Base-by-base conservation (phyloP, 2,113 vertebrate genomes). In the Myodes glareolus region DNA sequence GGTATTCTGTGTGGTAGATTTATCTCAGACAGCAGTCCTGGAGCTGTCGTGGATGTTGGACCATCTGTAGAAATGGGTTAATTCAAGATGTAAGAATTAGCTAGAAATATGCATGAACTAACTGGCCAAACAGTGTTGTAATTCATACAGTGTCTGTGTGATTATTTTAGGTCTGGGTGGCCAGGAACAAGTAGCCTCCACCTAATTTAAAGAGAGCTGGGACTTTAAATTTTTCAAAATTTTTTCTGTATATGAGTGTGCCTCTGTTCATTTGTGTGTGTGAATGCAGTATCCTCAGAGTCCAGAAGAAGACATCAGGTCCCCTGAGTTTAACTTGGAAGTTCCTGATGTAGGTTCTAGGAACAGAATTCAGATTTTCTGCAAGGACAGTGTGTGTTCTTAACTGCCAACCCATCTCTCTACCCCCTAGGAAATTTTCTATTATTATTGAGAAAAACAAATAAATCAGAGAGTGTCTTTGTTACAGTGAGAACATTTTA, bases 401-500 rank as follows among this genome's bases (percentile, higher is more conserved):
- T 39, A 61, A 39, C 52, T 58, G 11, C 52, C 4, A 12, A 82
- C 21, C 6, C 19, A 8, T 58, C 23, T 36, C 80, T 55, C 52
- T 36, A 39, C 52, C 27, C 23, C 17, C 27, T 2, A 42, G 27
- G 42, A 68, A 42, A 68, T 14, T 87, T 50, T 96, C 84, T 84
- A 87, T 85, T 84, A 81, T 17, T 72, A 63, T 2, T 88, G 81
- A 90, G 75, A 82, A 86, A 95, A 93, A 88, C 9, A 94, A 55
- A 50, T 68, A 55, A 90, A 73, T 52, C 75, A 88, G 68, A 85
- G 65, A 50, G 84, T 11, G 76, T 63, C 65, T 92, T 95, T 97
- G 76, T 67, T 94, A 50, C n/a, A 13, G 12, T 42, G 73, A 92
- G 31, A 84, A 90, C 65, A 58, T 91, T 97, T 94, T 87, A 80